These are phyloP conservation scores for Paralichthys olivaceus DNA, from an alignment of 2,113 vertebrate genomes.

Conservation along the genomic window DNA sequence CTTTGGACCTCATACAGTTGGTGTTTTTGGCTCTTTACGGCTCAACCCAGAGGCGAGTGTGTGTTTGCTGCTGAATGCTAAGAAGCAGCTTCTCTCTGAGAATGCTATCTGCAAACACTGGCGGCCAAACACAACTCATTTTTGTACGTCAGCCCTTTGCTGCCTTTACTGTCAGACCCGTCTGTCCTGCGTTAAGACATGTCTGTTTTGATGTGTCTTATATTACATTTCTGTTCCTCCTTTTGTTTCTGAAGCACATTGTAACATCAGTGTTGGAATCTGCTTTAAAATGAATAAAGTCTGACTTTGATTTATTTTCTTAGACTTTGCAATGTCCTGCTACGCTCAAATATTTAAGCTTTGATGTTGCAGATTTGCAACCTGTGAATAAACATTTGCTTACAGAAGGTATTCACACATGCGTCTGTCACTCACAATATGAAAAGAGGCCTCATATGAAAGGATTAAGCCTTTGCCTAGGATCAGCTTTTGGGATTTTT, in stretches of 20 bases:
- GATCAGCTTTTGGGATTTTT: slow-evolving; percentile 22
- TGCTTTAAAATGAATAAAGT: slow-evolving; percentile 16
- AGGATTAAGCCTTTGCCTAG: slow-evolving; percentile 44
- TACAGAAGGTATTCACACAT: slow-evolving; percentile 43
- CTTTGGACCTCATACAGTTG: neutral
- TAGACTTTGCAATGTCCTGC: slow-evolving; percentile 3
- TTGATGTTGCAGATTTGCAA: slow-evolving; percentile 46
- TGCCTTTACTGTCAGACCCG: slow-evolving; percentile 13
- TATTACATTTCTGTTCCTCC: slow-evolving; percentile 5
- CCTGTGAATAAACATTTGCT: slow-evolving; percentile 48
- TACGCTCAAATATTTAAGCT: slow-evolving; percentile 32
- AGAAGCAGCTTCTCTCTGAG: slow-evolving; percentile 9
- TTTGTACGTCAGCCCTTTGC: slow-evolving; percentile 5
- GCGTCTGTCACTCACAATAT: slow-evolving; percentile 44
- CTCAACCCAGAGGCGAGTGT: neutral
- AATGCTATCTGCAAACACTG: slow-evolving; percentile 21
- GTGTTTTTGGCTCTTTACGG: neutral
- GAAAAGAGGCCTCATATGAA: slow-evolving; percentile 55
- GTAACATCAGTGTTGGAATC: slow-evolving; percentile 4
- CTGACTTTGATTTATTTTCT: slow-evolving; percentile 34
- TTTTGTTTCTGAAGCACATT: slow-evolving; percentile 42
- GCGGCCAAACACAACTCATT: slow-evolving; percentile 28
- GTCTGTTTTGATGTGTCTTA: slow-evolving; percentile 26
- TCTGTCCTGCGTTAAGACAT: slow-evolving; percentile 10
- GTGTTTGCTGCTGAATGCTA: slow-evolving; percentile 10